Evolutionary conservation across 2,888 invertebrate species (phyloP).

Genomic region (Spodoptera picta): DNA sequence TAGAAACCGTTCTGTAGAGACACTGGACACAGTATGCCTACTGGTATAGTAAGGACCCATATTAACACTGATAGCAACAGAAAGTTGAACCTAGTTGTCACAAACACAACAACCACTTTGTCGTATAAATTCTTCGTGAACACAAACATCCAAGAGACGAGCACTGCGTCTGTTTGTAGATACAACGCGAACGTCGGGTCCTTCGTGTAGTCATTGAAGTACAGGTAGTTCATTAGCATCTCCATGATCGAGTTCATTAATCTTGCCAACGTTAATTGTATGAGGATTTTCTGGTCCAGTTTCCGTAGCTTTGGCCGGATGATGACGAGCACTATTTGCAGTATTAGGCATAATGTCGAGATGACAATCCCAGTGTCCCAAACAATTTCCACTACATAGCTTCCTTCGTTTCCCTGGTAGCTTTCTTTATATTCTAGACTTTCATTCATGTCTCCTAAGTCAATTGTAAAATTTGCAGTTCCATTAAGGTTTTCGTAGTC

Average conservation of each 20-base stretch:
- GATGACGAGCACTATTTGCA: slow-evolving; percentile 62
- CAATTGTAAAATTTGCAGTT: too few species aligned
- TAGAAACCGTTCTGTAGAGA: slow-evolving; percentile 9
- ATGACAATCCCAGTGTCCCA: slow-evolving; percentile 68
- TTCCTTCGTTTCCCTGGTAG: not conserved
- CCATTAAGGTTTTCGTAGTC: too few species aligned
- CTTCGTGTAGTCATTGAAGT: not conserved
- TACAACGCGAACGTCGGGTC: slow-evolving; percentile 59
- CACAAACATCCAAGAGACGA: slow-evolving; percentile 75
- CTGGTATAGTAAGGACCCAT: slow-evolving; percentile 66
- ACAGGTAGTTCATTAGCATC: slow-evolving; percentile 48
- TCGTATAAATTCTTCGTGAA: slow-evolving; percentile 77
- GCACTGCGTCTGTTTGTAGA: slow-evolving; percentile 68
- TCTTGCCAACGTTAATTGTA: slow-evolving; percentile 70
- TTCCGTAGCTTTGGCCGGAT: slow-evolving; percentile 66
- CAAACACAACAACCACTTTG: slow-evolving; percentile 73
- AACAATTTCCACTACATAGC: slow-evolving; percentile 10
- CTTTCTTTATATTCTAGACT: too few species aligned
- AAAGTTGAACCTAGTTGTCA: slow-evolving; percentile 58
- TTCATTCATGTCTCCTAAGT: too few species aligned
- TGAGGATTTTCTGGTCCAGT: slow-evolving; percentile 71
- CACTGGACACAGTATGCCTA: slow-evolving; percentile 62
- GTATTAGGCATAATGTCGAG: slow-evolving; percentile 63
- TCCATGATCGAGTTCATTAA: slow-evolving; percentile 67
- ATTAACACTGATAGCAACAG: slow-evolving; percentile 54